These are phyloP conservation scores for Hypsibius dujardini DNA, from an alignment of 1,140 invertebrate genomes.

Conservation along the genomic window DNA sequence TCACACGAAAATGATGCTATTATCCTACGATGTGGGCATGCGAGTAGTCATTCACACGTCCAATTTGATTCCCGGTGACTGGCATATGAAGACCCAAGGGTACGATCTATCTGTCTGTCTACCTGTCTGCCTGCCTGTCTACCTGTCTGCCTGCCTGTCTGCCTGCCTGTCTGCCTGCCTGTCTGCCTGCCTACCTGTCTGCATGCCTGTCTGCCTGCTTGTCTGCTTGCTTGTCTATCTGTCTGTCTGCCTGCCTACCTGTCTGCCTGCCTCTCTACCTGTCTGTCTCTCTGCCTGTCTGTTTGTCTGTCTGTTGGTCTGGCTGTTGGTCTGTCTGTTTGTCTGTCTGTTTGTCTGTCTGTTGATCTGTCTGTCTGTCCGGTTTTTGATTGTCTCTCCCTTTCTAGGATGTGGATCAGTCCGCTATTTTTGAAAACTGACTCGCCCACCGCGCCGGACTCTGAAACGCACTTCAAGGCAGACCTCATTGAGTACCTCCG, in stretches of 20 bases:
- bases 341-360: conserved; percentile 15
- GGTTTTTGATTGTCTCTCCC: conserved; percentile 22
- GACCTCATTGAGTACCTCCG: conserved; percentile 61
- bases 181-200: no score
- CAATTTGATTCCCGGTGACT: conserved; percentile 74
- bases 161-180: no score
- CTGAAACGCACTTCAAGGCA: conserved; percentile 62
- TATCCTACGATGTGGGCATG: conserved; percentile 59
- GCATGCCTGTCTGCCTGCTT: no score
- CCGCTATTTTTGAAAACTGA: conserved; percentile 41
- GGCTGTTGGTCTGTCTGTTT: no score
- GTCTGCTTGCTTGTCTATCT: conserved; percentile 6
- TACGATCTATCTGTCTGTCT: conserved; percentile 29
- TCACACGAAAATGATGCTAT: conserved; percentile 69
- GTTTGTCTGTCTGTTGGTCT: no score
- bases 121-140: not conserved
- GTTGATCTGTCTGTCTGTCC: not conserved
- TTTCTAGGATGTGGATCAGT: conserved; percentile 60
- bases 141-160: conserved; percentile 17
- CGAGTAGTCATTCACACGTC: conserved; percentile 74
- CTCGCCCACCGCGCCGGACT: conserved; percentile 43
- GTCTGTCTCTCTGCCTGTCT: conserved; percentile 18
- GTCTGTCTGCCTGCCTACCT: not conserved
- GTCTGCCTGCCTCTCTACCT: not conserved
- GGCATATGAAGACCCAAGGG: conserved; percentile 84